Evolutionary conservation across 2,888 invertebrate species (phyloP).

Genomic region (Caradrina kadenii): DNA sequence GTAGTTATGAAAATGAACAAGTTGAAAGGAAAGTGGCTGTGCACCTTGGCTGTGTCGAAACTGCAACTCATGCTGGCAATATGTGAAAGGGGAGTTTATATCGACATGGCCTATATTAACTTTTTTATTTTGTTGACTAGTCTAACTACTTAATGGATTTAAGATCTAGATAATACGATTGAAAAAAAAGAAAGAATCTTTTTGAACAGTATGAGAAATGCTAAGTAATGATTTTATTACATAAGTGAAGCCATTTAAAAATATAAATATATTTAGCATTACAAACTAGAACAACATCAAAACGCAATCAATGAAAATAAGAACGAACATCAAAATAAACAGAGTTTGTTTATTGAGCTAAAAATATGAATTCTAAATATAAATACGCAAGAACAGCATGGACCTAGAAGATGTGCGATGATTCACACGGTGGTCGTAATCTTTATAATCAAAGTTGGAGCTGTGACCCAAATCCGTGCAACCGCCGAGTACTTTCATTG

Average conservation of each 20-base stretch:
- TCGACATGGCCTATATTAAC: constrained; percentile 54
- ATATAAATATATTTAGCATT: neutral
- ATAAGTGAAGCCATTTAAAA: constrained; percentile 8
- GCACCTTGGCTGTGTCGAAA: constrained; percentile 62
- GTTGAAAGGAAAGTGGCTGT: constrained; percentile 68
- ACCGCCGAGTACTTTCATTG: constrained; percentile 89
- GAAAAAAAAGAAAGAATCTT: constrained; percentile 17
- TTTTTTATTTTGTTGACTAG: constrained; percentile 35
- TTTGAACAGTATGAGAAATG: constrained; percentile 25
- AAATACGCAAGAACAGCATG: constrained; percentile 60
- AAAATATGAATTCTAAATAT: constrained; percentile 55
- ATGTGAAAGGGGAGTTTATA: constrained; percentile 70
- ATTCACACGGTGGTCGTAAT: constrained; percentile 88
- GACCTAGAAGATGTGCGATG: constrained; percentile 85
- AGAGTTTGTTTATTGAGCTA: constrained; percentile 32
- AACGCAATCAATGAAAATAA: constrained; percentile 18
- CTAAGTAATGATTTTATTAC: constrained; percentile 8
- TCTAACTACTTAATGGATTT: constrained; percentile 26
- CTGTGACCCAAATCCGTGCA: constrained; percentile 90
- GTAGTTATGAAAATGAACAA: constrained; percentile 70
- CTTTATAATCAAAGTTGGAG: constrained; percentile 89
- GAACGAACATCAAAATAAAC: constrained; percentile 27
- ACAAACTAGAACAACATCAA: neutral
- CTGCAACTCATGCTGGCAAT: constrained; percentile 49
- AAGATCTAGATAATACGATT: constrained; percentile 29